phyloP scores from a whole-genome alignment of 2,888 invertebrate genomes.

The Theodoxus fluviatilis region DNA sequence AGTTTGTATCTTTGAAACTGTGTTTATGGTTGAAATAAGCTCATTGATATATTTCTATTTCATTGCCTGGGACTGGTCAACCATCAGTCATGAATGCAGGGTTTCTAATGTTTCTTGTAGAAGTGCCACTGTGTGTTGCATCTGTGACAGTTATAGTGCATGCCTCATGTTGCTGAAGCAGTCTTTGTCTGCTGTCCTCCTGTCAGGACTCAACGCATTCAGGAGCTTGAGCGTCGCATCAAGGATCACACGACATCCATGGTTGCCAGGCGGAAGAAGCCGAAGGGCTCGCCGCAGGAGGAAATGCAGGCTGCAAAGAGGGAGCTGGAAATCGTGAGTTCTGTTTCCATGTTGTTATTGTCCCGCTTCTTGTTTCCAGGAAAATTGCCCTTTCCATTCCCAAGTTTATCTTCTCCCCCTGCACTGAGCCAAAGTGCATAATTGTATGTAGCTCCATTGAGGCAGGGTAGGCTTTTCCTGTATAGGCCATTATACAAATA shows the following conservation, averaged over 20 bases:
- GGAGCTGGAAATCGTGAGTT: constrained; percentile 60
- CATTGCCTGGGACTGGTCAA: too few relatives aligned
- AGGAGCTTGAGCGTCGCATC: constrained; percentile 56
- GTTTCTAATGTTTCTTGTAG: neutral
- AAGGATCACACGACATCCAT: constrained; percentile 58
- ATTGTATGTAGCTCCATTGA: too few relatives aligned
- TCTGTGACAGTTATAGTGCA: neutral
- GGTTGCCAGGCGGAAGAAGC: constrained; percentile 55
- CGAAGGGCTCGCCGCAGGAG: constrained; percentile 59
- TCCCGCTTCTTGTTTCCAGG: too few relatives aligned
- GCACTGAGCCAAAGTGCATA: too few relatives aligned
- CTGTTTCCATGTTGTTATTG: neutral
- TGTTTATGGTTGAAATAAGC: too few relatives aligned
- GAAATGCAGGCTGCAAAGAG: constrained; percentile 60
- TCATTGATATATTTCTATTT: too few relatives aligned
- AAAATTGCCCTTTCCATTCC: too few relatives aligned
- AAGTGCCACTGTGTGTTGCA: neutral
- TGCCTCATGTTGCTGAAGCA: neutral
- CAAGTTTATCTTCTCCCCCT: too few relatives aligned
- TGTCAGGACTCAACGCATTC: constrained; percentile 50
- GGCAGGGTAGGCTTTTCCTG: too few relatives aligned
- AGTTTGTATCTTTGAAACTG: too few relatives aligned
- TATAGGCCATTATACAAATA: too few relatives aligned
- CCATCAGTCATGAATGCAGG: neutral
- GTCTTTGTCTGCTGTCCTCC: neutral